Evolutionary conservation across 2,797 vertebrate species (phyloP), one percentile per base, ranked within the genome.

Genomic region (Enteromius trimaculatus): DNA sequence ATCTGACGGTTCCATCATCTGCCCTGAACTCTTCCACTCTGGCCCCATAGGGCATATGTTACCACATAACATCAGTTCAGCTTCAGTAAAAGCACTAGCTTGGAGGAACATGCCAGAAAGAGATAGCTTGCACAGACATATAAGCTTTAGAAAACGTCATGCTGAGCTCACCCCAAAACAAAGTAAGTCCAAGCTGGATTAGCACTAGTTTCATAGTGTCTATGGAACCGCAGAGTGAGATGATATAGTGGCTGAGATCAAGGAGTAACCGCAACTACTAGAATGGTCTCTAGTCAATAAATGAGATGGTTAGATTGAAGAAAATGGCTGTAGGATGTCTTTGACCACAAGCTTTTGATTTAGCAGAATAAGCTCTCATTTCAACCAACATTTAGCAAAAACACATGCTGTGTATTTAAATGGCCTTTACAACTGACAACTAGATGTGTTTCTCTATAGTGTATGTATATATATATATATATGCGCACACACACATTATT

Each of bases 111-210:
- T 11, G 9, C 34, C 34, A 60, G 53, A 34, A 53, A 74, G 9
- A 74, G 26, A 53, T 10, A 29, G 47, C 26, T 51, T 34, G 10
- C 19, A 53, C 7, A 51, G 29, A 55, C 29, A 75, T 10, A 75
- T n/a, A 6, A 13, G 19, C 19, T 16, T n/a, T 23, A 31, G 11
- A 47, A 77, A 58, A 23, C n/a, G 34, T 49, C 53, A 68, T 29
- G 10, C 23, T 47, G 51, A 66, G 84, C 39, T 82, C 53, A 86
- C 75, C 78, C 55, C 55, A 69, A 70, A 31, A 77, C 31, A 21
- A 29, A 34, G 78, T 71, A 65, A 69, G 49, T 71, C 68, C 47
- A 31, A 17, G 64, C 17, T 31, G 82, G 79, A 86, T 87, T 64
- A 86, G 65, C 44, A 23, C 65, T 60, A 78, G 82, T 49, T 53